Conservation (phyloP, 2,797 vertebrate genomes). For the Crenuchus spilurus region DNA sequence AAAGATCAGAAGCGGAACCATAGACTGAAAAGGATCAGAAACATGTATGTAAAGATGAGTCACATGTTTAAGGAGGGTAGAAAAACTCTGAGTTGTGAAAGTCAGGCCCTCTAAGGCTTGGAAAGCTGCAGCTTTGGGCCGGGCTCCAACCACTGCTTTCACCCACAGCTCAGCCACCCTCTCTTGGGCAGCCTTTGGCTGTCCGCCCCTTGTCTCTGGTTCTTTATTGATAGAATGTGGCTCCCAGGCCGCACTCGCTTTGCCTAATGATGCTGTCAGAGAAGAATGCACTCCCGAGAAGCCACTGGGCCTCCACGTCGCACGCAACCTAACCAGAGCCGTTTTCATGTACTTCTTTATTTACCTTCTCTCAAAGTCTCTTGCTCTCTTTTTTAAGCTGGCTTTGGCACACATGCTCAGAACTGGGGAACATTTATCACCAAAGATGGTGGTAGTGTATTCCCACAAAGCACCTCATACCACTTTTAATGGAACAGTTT, state of each 20-base stretch:
- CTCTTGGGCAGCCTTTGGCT: slow-evolving; percentile 59
- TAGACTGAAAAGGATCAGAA: neutral
- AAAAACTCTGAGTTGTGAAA: slow-evolving; percentile 22
- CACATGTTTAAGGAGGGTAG: neutral
- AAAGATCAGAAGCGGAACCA: neutral
- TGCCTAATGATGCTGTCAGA: slow-evolving; percentile 61
- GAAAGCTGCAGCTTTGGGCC: slow-evolving; percentile 46
- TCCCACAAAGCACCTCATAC: slow-evolving; percentile 20
- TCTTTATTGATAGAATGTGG: slow-evolving; percentile 60
- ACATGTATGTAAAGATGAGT: neutral
- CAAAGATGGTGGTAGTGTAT: slow-evolving; percentile 24
- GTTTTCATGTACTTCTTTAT: slow-evolving; percentile 48
- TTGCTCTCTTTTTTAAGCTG: neutral
- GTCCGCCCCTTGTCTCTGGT: slow-evolving; percentile 53
- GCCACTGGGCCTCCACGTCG: slow-evolving; percentile 48
- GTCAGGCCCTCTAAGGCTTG: slow-evolving; percentile 39
- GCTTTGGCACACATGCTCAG: slow-evolving; percentile 21
- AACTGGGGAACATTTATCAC: slow-evolving; percentile 27
- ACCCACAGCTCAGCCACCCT: slow-evolving; percentile 56
- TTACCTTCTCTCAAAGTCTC: slow-evolving; percentile 33
- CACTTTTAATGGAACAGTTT: neutral
- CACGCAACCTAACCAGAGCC: slow-evolving; percentile 53
- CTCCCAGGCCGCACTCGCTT: slow-evolving; percentile 53
- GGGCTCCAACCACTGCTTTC: slow-evolving; percentile 51
- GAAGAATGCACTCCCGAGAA: slow-evolving; percentile 59